Evolutionary conservation across 1,140 invertebrate species (phyloP).

Genomic region (Lepidostoma basale): DNA sequence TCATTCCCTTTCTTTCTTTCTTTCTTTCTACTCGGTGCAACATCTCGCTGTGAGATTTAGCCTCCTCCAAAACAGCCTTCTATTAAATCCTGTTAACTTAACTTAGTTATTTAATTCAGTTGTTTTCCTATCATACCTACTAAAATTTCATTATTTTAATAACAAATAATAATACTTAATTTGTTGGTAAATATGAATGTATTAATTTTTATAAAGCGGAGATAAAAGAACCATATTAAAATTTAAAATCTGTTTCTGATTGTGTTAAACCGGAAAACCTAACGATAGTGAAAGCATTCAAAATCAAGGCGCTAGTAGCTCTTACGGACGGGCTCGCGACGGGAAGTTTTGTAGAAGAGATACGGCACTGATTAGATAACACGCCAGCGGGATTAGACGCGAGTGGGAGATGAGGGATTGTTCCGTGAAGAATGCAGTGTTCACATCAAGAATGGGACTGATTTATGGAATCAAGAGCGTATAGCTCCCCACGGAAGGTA

Average conservation of each 20-base stretch:
- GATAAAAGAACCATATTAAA: no score
- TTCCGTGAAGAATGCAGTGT: conserved; percentile 5
- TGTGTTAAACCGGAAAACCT: conserved; percentile 38
- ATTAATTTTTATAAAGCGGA: no score
- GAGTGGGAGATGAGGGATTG: not conserved
- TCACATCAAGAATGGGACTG: not conserved
- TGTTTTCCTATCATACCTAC: no score
- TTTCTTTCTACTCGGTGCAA: no score
- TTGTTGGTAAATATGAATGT: no score
- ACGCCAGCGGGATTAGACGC: not conserved
- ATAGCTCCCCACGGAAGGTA: not conserved
- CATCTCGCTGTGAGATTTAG: no score
- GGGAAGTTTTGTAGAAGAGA: conserved; percentile 11
- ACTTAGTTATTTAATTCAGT: no score
- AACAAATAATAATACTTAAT: no score
- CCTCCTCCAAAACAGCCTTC: no score
- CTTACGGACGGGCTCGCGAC: not conserved
- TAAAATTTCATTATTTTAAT: no score
- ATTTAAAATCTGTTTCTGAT: not conserved
- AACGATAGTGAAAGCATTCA: conserved; percentile 42
- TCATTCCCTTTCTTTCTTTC: no score
- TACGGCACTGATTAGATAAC: conserved; percentile 24
- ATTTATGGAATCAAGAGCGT: not conserved
- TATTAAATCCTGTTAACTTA: no score
- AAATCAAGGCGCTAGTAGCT: not conserved